Evolutionary conservation across 2,113 vertebrate genomes (phyloP).

Genomic region (Prochilodus magdalenae): DNA sequence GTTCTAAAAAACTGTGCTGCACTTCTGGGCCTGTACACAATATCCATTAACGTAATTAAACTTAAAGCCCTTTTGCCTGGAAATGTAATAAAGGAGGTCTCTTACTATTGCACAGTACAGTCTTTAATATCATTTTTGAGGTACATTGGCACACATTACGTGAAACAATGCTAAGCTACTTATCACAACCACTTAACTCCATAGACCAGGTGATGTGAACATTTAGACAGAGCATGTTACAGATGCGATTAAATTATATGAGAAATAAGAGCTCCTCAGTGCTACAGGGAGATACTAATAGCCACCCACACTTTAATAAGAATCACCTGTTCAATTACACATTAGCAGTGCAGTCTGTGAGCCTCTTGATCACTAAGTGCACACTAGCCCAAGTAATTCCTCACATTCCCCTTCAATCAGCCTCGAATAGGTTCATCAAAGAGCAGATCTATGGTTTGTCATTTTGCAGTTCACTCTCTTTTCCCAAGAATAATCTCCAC

Average conservation of each 20-base stretch:
- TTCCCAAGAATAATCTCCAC: constrained; percentile 17
- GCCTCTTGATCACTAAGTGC: neutral
- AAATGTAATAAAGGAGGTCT: too few relatives aligned
- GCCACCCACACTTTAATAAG: neutral
- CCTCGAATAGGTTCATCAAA: constrained; percentile 52
- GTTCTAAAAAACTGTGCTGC: too few relatives aligned
- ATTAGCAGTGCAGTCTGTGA: neutral
- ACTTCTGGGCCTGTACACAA: too few relatives aligned
- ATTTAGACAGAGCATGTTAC: neutral
- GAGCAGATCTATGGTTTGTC: constrained; percentile 38
- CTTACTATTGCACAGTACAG: too few relatives aligned
- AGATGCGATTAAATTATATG: neutral
- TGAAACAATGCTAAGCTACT: too few relatives aligned
- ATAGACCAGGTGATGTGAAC: too few relatives aligned
- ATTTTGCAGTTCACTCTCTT: constrained; percentile 35
- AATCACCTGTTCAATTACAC: neutral
- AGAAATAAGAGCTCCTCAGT: neutral
- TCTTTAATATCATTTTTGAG: too few relatives aligned
- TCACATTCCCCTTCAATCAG: constrained; percentile 30
- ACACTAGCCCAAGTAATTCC: constrained; percentile 27
- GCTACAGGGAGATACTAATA: neutral
- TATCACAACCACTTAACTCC: too few relatives aligned
- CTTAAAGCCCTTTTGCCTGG: too few relatives aligned
- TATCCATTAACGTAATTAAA: too few relatives aligned
- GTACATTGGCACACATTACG: too few relatives aligned